These are phyloP conservation scores for Enteromius paludinosus DNA, from an alignment of 2,797 vertebrate genomes.

Conservation along the genomic window DNA sequence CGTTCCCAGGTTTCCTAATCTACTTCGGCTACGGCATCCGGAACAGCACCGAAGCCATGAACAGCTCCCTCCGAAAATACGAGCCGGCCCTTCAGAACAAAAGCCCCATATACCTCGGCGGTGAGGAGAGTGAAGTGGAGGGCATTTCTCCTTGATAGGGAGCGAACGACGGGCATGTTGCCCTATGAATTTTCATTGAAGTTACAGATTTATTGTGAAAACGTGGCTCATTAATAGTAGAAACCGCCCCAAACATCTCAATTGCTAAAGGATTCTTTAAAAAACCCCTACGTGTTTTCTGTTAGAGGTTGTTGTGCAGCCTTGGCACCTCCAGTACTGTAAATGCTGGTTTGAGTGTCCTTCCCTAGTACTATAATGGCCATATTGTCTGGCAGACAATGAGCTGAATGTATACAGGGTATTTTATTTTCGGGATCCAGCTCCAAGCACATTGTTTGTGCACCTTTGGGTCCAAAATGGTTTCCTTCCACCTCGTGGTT, in stretches of 20 bases:
- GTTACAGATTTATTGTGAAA: slow-evolving; percentile 30
- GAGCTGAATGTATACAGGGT: slow-evolving; percentile 47
- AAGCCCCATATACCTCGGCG: slow-evolving; percentile 72
- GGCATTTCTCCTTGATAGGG: slow-evolving; percentile 70
- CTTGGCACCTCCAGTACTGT: slow-evolving; percentile 10
- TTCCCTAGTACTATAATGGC: slow-evolving; percentile 37
- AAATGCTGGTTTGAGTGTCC: slow-evolving; percentile 23
- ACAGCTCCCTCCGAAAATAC: slow-evolving; percentile 65
- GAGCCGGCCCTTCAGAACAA: slow-evolving; percentile 70
- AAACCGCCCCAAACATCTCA: slow-evolving; percentile 18
- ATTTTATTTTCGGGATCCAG: slow-evolving; percentile 28
- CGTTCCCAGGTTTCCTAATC: slow-evolving; percentile 86
- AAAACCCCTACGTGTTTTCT: slow-evolving; percentile 12
- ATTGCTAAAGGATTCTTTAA: slow-evolving; percentile 8
- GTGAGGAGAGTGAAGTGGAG: slow-evolving; percentile 72
- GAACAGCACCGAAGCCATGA: slow-evolving; percentile 84
- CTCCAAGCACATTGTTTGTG: slow-evolving; percentile 13
- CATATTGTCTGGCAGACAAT: slow-evolving; percentile 27
- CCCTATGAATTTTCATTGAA: slow-evolving; percentile 30
- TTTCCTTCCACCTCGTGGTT: slow-evolving; percentile 1
- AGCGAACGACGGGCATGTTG: slow-evolving; percentile 28
- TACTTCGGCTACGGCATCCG: slow-evolving; percentile 92
- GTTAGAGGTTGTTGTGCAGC: slow-evolving; percentile 11
- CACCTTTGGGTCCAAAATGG: slow-evolving; percentile 40
- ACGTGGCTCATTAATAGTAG: not conserved